Evolutionary conservation across 1,140 invertebrate species (phyloP).

Genomic region (Bombus pascuorum): DNA sequence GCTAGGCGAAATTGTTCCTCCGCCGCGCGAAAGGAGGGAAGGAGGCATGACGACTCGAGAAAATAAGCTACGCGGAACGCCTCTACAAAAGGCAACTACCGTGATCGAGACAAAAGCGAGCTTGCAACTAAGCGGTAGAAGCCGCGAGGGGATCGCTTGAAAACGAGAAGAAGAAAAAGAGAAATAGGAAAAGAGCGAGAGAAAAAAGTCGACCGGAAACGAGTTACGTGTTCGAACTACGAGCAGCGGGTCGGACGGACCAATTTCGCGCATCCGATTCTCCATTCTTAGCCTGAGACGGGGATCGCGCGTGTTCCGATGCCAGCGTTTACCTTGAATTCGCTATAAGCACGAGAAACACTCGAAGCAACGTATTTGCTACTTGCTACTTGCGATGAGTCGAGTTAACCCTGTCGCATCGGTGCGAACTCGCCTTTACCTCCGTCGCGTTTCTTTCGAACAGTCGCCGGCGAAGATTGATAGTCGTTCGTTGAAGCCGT

Average conservation of each 20-base stretch:
- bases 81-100: too few species aligned
- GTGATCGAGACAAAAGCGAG: too few species aligned
- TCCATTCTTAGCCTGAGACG: background rate
- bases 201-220: background rate
- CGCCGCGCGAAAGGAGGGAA: too few species aligned
- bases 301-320: background rate
- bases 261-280: background rate
- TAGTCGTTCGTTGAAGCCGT: constrained; percentile 14
- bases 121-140: too few species aligned
- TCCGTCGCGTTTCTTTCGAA: constrained; percentile 26
- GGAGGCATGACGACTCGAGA: too few species aligned
- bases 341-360: background rate
- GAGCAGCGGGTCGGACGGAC: too few species aligned
- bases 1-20: too few species aligned
- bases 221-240: background rate
- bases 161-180: too few species aligned
- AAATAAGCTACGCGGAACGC: too few species aligned
- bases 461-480: constrained; percentile 31
- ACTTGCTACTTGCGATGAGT: too few species aligned
- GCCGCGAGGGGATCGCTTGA: too few species aligned
- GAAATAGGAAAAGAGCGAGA: background rate
- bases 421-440: constrained; percentile 13
- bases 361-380: too few species aligned
- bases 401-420: background rate
- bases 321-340: background rate